Percentiles rank a stretch among this genome's conserved stretches.
Conservation (phyloP, 2,888 invertebrate genomes). For the Cheilosia impressa region DNA sequence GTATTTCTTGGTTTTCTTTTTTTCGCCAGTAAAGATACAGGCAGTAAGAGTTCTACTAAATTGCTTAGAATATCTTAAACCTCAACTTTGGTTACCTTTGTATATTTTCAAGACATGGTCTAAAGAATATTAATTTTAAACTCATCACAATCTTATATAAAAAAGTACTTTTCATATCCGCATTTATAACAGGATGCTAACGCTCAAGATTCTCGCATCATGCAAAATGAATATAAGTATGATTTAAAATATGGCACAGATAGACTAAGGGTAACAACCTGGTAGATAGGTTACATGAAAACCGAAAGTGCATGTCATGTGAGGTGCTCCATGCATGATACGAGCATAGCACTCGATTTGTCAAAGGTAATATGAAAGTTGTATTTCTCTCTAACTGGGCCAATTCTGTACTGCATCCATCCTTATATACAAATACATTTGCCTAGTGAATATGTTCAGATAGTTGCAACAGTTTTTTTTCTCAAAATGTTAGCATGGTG, state of each 20-base stretch:
- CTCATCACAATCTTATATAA: too few relatives aligned
- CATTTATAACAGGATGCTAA: too few relatives aligned
- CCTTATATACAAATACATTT: constrained; percentile 2
- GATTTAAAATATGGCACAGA: background rate
- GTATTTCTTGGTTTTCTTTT: too few relatives aligned
- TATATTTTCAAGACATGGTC: too few relatives aligned
- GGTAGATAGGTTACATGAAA: background rate
- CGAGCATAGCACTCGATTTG: constrained; percentile 12
- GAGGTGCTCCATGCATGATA: constrained; percentile 4
- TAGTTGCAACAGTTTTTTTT: background rate
- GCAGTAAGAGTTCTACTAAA: too few relatives aligned
- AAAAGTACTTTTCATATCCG: too few relatives aligned
- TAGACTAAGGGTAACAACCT: constrained; percentile 5
- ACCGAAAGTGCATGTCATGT: constrained; percentile 23
- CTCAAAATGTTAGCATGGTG: constrained; percentile 11
- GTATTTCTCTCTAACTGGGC: constrained; percentile 18
- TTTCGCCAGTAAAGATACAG: too few relatives aligned
- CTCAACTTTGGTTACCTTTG: too few relatives aligned
- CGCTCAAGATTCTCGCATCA: too few relatives aligned
- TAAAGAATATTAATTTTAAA: too few relatives aligned
- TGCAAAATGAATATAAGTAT: too few relatives aligned
- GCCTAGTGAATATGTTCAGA: constrained; percentile 12
- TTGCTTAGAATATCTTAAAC: too few relatives aligned
- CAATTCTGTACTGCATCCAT: background rate
- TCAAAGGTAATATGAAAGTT: constrained; percentile 14